These are phyloP conservation scores for Lampropteryx suffumata DNA, from an alignment of 2,888 invertebrate genomes.

Conservation along the genomic window DNA sequence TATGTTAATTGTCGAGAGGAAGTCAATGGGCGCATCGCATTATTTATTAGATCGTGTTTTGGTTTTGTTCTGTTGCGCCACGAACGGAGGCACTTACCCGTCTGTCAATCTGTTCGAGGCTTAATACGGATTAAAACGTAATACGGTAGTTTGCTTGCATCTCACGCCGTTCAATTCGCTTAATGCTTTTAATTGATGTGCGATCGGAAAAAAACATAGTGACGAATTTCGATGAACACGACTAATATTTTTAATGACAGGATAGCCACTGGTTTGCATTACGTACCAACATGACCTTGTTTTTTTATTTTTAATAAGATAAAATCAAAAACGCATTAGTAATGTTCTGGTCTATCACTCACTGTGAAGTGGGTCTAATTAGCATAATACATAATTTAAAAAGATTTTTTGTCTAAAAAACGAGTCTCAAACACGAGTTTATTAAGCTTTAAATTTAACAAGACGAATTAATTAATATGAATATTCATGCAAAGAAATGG, in stretches of 20 bases:
- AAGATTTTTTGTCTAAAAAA: neutral
- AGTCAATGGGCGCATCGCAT: constrained; percentile 73
- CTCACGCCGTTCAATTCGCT: constrained; percentile 68
- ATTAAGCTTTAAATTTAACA: neutral
- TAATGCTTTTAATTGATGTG: constrained; percentile 69
- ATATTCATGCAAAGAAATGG: neutral
- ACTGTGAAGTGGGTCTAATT: neutral
- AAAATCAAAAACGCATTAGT: constrained; percentile 10
- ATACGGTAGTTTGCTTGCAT: constrained; percentile 76
- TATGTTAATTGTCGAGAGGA: constrained; percentile 76
- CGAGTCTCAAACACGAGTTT: neutral
- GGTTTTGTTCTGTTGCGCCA: constrained; percentile 56
- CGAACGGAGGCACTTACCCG: constrained; percentile 71
- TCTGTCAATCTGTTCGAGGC: constrained; percentile 69
- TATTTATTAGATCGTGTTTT: constrained; percentile 73
- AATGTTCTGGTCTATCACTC: constrained; percentile 1
- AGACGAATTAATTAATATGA: neutral
- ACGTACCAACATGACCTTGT: constrained; percentile 14
- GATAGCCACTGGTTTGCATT: constrained; percentile 30
- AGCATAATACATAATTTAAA: neutral
- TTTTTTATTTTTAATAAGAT: constrained; percentile 34
- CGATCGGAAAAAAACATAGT: constrained; percentile 46
- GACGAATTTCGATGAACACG: constrained; percentile 42
- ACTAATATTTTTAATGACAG: constrained; percentile 36
- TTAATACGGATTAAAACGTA: constrained; percentile 79